phyloP scores from a whole-genome alignment of 2,797 vertebrate species.

The Anguilla marmorata region DNA sequence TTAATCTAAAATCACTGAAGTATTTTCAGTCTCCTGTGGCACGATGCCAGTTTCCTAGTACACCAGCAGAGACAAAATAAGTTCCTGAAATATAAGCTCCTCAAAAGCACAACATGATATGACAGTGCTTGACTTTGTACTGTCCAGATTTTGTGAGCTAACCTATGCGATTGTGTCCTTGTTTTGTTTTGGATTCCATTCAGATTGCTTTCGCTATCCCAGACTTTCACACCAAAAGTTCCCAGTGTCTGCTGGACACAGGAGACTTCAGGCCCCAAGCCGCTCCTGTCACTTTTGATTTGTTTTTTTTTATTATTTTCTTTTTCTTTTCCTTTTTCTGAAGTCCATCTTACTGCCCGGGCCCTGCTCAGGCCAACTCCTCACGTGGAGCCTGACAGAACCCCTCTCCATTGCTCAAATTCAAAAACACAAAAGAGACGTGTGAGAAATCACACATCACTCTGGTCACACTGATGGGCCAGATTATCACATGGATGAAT shows the following conservation, averaged over 20 bases:
- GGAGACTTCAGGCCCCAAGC: slow-evolving; percentile 36
- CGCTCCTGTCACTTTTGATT: slow-evolving; percentile 42
- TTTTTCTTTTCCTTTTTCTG: slow-evolving; percentile 15
- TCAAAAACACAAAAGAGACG: slow-evolving; percentile 18
- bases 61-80: slow-evolving; percentile 57
- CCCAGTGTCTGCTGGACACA: slow-evolving; percentile 35
- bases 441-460: slow-evolving; percentile 39
- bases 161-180: slow-evolving; percentile 34
- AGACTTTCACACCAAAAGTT: slow-evolving; percentile 42
- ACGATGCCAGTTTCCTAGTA: slow-evolving; percentile 51
- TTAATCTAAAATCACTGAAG: slow-evolving; percentile 54
- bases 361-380: slow-evolving; percentile 25
- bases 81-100: slow-evolving; percentile 62
- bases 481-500: slow-evolving; percentile 54
- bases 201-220: slow-evolving; percentile 41
- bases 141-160: slow-evolving; percentile 48
- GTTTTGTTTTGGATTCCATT: slow-evolving; percentile 61
- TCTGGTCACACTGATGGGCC: slow-evolving; percentile 63
- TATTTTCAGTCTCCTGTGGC: slow-evolving; percentile 46
- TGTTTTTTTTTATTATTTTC: slow-evolving; percentile 22
- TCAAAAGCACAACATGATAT: slow-evolving; percentile 58
- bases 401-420: background rate
- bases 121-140: slow-evolving; percentile 40
- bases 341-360: slow-evolving; percentile 40
- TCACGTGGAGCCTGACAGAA: slow-evolving; percentile 19